Base-by-base conservation (phyloP, 1,140 invertebrate genomes). In the Hylaeus volcanicus region DNA sequence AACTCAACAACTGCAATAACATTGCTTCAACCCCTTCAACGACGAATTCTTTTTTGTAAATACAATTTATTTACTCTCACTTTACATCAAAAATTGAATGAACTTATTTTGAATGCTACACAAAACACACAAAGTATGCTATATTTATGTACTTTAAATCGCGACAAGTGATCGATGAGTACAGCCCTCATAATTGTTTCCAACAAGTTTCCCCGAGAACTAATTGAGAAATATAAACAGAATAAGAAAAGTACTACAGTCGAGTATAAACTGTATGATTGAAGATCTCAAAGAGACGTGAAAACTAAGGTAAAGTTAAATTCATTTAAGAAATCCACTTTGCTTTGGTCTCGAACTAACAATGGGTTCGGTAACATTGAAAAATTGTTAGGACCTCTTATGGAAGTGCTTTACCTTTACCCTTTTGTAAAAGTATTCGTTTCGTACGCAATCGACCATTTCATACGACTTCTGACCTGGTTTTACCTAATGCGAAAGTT, bases 401-500 rank as follows among this genome's bases (percentile, higher is more conserved):
- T 5, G 37, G 41, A 63, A 63, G 61, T 63, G 37, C 37, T 39
- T 63, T 41, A 41, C 51, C 37, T 39, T 63, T 41, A 41, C 51
- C 39, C 37, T 12, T 63, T 63, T 63, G 6, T 37, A 37, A 11
- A 41, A 14, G 61, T 63, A 39, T 37, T 2, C 9, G 60, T 41
- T 63, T 61, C 60, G 11, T 26, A 9, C 60, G 60, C 37, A 61
- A 61, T 61, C 37, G 37, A 37, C 26, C 60, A 11, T 11, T 12
- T 9, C 37, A 12, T 37, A 9, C 9, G 60, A 61, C n/a, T 39
- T 41, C 41, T 63, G 11, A 37, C 26, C 11, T 37, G 37, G 37
- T 63, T 63, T 63, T 14, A 41, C 37, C 37, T n/a, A n/a, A 63
- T 63, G 61, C n/a, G 11, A 63, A 63, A 63, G 61, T 63, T 63